Conservation (phyloP, 2,797 vertebrate species). For the Lithobates pipiens region DNA sequence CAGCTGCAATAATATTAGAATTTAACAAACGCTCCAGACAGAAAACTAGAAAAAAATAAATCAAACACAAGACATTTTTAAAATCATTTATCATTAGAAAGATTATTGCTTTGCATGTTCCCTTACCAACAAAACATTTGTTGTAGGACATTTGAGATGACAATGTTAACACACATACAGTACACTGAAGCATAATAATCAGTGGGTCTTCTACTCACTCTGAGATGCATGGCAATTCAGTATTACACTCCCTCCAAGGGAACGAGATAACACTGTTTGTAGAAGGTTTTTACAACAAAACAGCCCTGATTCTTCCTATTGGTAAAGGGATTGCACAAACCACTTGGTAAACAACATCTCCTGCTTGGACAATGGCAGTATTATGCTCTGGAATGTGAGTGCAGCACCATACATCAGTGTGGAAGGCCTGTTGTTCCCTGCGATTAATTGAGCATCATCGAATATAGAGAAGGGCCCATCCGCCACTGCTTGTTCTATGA, state of each 20-base stretch:
- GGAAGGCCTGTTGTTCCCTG: neutral
- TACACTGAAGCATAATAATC: neutral
- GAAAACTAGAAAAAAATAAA: neutral
- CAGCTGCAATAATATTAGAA: neutral
- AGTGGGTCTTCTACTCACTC: neutral
- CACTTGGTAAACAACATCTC: constrained; percentile 27
- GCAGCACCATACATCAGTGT: neutral
- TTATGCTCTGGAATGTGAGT: constrained; percentile 29
- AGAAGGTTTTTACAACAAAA: constrained; percentile 37
- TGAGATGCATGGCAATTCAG: constrained; percentile 8
- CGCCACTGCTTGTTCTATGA: too few species aligned
- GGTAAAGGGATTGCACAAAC: constrained; percentile 40
- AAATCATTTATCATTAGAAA: too few species aligned
- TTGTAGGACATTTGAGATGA: constrained; percentile 4
- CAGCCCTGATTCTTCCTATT: constrained; percentile 29
- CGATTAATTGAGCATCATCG: neutral
- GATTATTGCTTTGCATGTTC: neutral
- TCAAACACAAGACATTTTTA: too few species aligned
- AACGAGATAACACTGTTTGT: constrained; percentile 57
- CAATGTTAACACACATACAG: neutral
- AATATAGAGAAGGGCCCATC: too few species aligned
- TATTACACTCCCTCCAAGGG: constrained; percentile 36
- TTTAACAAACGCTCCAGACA: neutral
- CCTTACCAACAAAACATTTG: constrained; percentile 17
- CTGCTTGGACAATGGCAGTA: neutral